A percentile compares a stretch with the other conserved stretches of the same genome.
These are phyloP conservation scores for Tenodera sinensis DNA, from an alignment of 2,888 invertebrate genomes.

Conservation along the genomic window DNA sequence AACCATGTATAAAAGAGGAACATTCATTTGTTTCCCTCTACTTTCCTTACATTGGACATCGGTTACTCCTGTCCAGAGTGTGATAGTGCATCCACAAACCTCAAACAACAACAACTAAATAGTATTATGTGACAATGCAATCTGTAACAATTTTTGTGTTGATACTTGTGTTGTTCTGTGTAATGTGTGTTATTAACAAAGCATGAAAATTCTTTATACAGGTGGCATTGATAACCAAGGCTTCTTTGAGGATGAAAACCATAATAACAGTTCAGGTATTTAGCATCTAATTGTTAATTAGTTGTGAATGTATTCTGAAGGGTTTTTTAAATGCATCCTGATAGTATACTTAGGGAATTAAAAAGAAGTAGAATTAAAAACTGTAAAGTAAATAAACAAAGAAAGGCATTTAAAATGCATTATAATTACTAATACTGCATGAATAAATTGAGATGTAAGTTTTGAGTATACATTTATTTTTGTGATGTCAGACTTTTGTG, in stretches of 20 bases:
- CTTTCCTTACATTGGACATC: too few relatives aligned
- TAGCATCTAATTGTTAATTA: background rate
- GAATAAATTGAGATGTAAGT: background rate
- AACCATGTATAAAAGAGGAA: too few relatives aligned
- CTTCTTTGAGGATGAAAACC: constrained; percentile 74
- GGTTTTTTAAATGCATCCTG: background rate
- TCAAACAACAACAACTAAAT: too few relatives aligned
- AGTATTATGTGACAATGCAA: background rate
- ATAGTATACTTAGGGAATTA: background rate
- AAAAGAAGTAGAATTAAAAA: background rate
- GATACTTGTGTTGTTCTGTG: background rate
- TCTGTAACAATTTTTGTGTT: background rate
- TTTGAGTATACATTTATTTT: background rate
- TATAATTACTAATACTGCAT: background rate
- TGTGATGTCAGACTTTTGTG: background rate
- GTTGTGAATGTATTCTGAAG: background rate
- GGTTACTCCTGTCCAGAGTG: too few relatives aligned
- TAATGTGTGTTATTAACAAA: background rate
- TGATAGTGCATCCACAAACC: too few relatives aligned
- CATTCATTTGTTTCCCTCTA: too few relatives aligned
- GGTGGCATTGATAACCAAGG: constrained; percentile 72
- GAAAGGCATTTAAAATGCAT: background rate
- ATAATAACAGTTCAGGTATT: constrained; percentile 56
- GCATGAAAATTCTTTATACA: constrained; percentile 34
- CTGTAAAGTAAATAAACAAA: background rate